Base-by-base conservation (phyloP, 2,888 invertebrate species). In the Drosophila prostipennis region DNA sequence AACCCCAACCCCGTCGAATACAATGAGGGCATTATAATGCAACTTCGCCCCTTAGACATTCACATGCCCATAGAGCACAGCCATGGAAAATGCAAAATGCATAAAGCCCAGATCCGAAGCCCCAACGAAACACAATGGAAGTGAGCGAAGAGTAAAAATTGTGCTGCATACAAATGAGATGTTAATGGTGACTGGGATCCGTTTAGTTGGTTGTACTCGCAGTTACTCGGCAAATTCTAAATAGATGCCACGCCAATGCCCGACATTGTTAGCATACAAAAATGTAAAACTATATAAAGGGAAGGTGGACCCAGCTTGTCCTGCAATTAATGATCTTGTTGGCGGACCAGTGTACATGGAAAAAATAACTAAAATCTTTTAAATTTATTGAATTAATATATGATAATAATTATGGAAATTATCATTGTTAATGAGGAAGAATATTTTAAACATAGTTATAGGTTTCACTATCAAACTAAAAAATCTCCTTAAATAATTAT, bases 271-370 rank as follows among this genome's bases (percentile, higher is more conserved):
- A 57, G 84, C 65, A 70, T 71, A 58, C 57, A 65, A 64, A 58
- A 58, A 42, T 42, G 16, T 6, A n/a, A 37, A 54, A n/a, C n/a
- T 42, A 26, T 70, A 53, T 61, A 67, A 67, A 53, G 51, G 46
- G 40, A 32, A 49, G 46, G 43, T 40, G 6, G 37, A 40, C 32
- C 45, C 19, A 19, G 40, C 64, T 42, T 46, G 53, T 43, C 36
- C 65, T 85, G 79, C 65, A 81, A 72, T 81, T 85, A 87, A 87
- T 81, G 85, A 87, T 85, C 82, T 73, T 59, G 71, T 67, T 74
- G 46, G 64, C 36, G 60, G 37, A 8, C 46, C 32, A 5, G 54
- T 37, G 49, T 37, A 43, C 19, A 60, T 23, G 34, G 23, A 13
- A 39, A 26, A 3, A 19, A 19, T 42, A 6, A 16, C 6, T 3